phyloP scores from a whole-genome alignment of 2,888 invertebrate species.

The Pammene fasciana region DNA sequence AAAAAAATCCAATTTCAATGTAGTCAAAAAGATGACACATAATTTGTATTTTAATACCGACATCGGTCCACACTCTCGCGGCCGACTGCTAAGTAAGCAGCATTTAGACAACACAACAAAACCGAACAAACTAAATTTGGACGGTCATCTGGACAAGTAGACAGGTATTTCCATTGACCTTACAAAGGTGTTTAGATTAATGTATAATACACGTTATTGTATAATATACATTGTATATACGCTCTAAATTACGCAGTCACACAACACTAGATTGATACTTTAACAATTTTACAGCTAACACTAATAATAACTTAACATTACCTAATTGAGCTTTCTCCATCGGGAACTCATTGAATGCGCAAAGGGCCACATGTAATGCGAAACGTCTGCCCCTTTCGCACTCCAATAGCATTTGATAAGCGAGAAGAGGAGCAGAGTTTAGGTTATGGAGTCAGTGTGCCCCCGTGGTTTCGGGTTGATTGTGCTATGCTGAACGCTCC shows the following conservation, averaged over 20 bases:
- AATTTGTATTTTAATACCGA: background rate
- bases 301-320: conserved; percentile 44
- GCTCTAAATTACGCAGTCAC: conserved; percentile 24
- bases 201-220: background rate
- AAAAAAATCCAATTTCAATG: background rate
- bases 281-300: conserved; percentile 46
- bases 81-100: background rate
- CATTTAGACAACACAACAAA: background rate
- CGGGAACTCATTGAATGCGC: conserved; percentile 8
- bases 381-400: conserved; percentile 12
- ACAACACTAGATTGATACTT: conserved; percentile 10
- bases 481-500: conserved; percentile 14
- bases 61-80: background rate
- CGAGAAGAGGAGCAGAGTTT: background rate
- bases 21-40: no score
- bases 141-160: conserved; percentile 1
- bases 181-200: conserved; percentile 28
- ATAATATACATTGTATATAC: background rate
- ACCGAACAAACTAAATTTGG: background rate
- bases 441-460: background rate
- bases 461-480: background rate
- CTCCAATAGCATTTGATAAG: background rate
- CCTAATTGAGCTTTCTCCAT: conserved; percentile 61
- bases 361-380: background rate
- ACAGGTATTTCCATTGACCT: conserved; percentile 23